Evolutionary conservation across 2,797 vertebrate species (phyloP).

Genomic region (Alauda arvensis): DNA sequence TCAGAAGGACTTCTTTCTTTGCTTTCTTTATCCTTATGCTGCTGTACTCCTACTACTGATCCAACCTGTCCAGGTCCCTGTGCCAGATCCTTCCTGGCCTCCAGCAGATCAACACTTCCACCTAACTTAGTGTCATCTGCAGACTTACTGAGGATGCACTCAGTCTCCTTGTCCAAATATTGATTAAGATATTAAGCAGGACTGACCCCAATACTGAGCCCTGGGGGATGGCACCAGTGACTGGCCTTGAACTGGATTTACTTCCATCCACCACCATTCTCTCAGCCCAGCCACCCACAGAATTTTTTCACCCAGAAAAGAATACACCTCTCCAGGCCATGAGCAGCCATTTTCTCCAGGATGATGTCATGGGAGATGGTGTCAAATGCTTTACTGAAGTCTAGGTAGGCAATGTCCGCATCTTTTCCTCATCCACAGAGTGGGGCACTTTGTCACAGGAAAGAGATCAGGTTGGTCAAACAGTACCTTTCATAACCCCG

Average conservation of each 20-base stretch:
- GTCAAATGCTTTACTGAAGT: neutral
- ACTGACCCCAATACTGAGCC: neutral
- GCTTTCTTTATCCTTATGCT: neutral
- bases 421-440: neutral
- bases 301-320: neutral
- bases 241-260: neutral
- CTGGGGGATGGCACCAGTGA: fast-evolving
- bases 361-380: too few species aligned
- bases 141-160: neutral
- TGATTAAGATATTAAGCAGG: neutral
- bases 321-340: neutral
- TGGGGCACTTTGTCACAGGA: neutral
- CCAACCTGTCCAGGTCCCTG: neutral
- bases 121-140: neutral
- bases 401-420: too few species aligned
- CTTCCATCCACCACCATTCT: neutral
- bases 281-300: neutral
- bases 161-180: neutral
- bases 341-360: neutral
- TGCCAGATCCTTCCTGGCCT: neutral
- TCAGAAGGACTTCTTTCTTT: neutral
- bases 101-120: neutral
- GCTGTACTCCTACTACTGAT: neutral
- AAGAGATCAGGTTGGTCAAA: neutral
- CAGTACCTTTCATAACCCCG: fast-evolving